phyloP scores from a whole-genome alignment of 2,113 vertebrate genomes.

The Trochalopteron elliotii region DNA sequence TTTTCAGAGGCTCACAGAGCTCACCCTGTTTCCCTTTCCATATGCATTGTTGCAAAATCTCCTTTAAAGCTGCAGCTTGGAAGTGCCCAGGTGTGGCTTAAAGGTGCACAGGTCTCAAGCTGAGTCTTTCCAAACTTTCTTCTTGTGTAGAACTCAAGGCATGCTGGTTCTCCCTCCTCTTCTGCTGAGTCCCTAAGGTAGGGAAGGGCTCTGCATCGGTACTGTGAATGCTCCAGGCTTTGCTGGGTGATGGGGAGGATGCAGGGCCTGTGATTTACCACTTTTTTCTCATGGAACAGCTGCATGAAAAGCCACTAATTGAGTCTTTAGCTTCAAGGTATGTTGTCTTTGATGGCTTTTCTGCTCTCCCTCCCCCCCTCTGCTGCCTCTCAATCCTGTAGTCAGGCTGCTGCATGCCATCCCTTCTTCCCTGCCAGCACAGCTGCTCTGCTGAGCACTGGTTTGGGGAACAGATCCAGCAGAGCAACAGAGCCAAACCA shows the following conservation, averaged over 20 bases:
- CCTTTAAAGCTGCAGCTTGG: neutral
- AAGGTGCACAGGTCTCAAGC: neutral
- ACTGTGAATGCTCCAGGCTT: neutral
- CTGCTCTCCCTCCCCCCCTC: neutral
- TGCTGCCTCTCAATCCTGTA: neutral
- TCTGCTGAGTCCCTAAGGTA: neutral
- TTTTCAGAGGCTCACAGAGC: neutral
- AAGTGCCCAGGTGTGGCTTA: neutral
- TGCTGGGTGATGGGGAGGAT: neutral
- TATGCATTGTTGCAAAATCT: neutral
- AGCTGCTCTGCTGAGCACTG: neutral
- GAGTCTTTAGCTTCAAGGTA: neutral
- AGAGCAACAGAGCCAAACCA: neutral
- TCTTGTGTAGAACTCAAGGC: neutral
- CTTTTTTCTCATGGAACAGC: neutral
- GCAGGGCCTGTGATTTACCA: neutral
- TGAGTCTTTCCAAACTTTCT: neutral
- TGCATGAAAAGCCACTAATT: neutral
- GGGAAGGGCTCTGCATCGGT: accelerated
- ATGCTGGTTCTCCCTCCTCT: neutral
- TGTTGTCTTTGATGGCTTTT: neutral
- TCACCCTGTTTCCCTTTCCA: neutral
- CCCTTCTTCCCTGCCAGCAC: neutral
- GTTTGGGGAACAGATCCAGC: neutral
- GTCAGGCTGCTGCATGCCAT: neutral